phyloP scores from a whole-genome alignment of 1,140 invertebrate species.

The Drosophila lini region DNA sequence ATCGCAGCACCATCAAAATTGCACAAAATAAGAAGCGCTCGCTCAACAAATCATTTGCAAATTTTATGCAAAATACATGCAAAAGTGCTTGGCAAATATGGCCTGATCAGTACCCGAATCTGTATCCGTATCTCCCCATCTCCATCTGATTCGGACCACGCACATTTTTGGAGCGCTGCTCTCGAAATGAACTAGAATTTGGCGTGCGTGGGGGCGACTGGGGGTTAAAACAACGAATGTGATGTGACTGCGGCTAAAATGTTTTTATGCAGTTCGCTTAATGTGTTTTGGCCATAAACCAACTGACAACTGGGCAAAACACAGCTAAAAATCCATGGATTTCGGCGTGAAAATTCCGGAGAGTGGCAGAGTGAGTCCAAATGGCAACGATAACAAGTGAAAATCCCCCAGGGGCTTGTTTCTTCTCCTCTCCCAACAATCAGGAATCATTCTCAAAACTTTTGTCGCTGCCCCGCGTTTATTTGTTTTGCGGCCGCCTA shows the following conservation, averaged over 20 bases:
- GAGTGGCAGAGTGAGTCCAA: constrained; percentile 10
- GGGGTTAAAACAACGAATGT: constrained; percentile 19
- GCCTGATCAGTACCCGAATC: constrained; percentile 44
- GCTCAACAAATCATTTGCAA: constrained; percentile 71
- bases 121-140: constrained; percentile 13
- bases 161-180: constrained; percentile 63
- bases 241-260: constrained; percentile 65
- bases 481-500: constrained; percentile 69
- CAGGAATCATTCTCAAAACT: constrained; percentile 42
- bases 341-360: constrained; percentile 27
- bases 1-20: constrained; percentile 68
- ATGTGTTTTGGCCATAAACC: constrained; percentile 83
- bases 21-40: constrained; percentile 74
- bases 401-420: constrained; percentile 9
- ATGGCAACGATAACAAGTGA: constrained; percentile 41
- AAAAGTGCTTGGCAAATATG: constrained; percentile 80
- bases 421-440: constrained; percentile 6
- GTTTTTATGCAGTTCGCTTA: constrained; percentile 83
- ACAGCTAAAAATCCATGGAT: constrained; percentile 42
- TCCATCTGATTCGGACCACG: constrained; percentile 23
- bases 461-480: constrained; percentile 38
- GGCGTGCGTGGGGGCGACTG: constrained; percentile 10
- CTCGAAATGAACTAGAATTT: constrained; percentile 38
- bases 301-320: constrained; percentile 59
- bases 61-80: constrained; percentile 79